Conservation (phyloP, 2,888 invertebrate genomes). For the Deilephila elpenor region DNA sequence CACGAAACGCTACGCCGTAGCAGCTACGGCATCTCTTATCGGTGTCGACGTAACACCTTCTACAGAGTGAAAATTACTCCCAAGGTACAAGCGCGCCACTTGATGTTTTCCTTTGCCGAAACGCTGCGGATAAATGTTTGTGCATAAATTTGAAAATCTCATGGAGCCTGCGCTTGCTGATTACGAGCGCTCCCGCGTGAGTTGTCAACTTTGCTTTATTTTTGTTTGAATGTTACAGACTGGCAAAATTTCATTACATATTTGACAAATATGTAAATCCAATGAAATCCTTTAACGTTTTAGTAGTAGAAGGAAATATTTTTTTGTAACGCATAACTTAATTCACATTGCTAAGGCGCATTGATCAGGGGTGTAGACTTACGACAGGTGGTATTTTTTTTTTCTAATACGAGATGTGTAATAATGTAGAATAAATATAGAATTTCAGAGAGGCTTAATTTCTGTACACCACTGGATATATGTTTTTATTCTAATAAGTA, state of each 20-base stretch:
- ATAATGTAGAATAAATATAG: too few relatives aligned
- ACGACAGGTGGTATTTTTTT: too few relatives aligned
- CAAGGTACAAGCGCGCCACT: slow-evolving; percentile 39
- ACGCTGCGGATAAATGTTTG: slow-evolving; percentile 61
- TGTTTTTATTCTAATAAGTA: too few relatives aligned
- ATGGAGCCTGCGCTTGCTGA: slow-evolving; percentile 48
- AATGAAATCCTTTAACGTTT: neutral
- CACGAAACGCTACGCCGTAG: neutral
- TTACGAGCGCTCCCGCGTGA: slow-evolving; percentile 53
- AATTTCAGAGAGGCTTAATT: neutral
- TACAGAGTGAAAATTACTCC: slow-evolving; percentile 49
- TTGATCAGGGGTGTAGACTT: too few relatives aligned
- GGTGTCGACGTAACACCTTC: slow-evolving; percentile 45
- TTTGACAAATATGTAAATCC: neutral
- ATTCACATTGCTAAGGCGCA: too few relatives aligned
- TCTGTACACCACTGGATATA: too few relatives aligned
- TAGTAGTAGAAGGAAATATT: neutral
- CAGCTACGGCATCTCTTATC: slow-evolving; percentile 24
- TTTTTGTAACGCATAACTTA: too few relatives aligned
- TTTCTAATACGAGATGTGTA: too few relatives aligned
- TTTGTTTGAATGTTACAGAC: slow-evolving; percentile 39
- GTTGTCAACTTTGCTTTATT: slow-evolving; percentile 43
- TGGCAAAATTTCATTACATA: neutral
- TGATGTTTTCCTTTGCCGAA: slow-evolving; percentile 53
- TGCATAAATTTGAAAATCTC: slow-evolving; percentile 64